phyloP scores from a whole-genome alignment of 2,113 vertebrate species.

The Gulo gulo region DNA sequence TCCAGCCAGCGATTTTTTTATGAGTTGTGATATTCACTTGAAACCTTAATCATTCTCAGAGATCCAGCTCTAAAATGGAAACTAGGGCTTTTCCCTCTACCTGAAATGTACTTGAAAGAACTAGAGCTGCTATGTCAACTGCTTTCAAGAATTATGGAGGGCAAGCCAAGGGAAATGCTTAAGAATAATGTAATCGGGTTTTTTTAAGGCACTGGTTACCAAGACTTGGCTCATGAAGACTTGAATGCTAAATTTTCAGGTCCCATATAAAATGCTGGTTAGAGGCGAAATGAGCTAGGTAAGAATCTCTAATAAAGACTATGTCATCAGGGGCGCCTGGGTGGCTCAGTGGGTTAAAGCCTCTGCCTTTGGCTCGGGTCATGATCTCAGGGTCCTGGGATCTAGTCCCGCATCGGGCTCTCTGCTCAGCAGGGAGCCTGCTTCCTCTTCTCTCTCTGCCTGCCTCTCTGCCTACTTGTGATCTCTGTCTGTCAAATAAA shows the following conservation, averaged over 20 bases:
- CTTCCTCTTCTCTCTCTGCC: too few species aligned
- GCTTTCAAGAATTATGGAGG: conserved; percentile 60
- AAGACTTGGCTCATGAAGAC: conserved; percentile 3
- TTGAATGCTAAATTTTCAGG: neutral
- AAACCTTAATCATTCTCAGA: conserved; percentile 63
- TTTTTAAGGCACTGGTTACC: neutral
- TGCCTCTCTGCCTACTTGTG: too few species aligned
- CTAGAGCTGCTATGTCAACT: conserved; percentile 56
- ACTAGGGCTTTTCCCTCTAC: conserved; percentile 73
- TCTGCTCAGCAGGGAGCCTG: too few species aligned
- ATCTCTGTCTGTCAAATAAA: too few species aligned
- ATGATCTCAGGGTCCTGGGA: too few species aligned
- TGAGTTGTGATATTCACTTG: conserved; percentile 71
- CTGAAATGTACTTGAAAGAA: conserved; percentile 67
- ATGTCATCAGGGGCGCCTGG: too few species aligned
- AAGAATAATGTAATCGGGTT: neutral
- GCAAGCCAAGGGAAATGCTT: conserved; percentile 42
- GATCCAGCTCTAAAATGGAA: conserved; percentile 66
- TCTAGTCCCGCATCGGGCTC: too few species aligned
- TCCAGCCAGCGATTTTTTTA: conserved; percentile 56
- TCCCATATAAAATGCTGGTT: neutral
- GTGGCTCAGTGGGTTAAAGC: too few species aligned
- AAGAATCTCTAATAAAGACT: neutral
- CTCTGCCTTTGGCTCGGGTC: too few species aligned
- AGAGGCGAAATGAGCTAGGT: neutral